Base-by-base conservation (phyloP, 2,888 invertebrate species). In the Agonum fuliginosum region DNA sequence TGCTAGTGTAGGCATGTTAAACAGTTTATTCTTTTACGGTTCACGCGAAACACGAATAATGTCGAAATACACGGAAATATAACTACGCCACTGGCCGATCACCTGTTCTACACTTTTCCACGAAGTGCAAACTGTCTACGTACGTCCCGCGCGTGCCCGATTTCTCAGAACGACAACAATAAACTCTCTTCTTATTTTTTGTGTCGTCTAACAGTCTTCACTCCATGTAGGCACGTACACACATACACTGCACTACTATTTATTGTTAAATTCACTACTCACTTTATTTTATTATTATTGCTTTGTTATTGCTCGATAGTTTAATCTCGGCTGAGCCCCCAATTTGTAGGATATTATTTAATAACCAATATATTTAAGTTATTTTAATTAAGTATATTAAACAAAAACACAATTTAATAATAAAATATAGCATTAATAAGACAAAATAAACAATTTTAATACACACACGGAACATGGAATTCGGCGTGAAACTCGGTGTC, bases 241-340 rank as follows among this genome's bases (percentile, higher is more conserved):
- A 54, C 24, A 12, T 30, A 30, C 30, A 30, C 4, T 30, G 24
- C 12, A 54, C 12, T 17, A 8, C 8, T 30, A 3, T 51, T 22
- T 51, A n/a, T 20, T 17, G 20, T 51, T 43, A 5, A 43, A 51
- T 17, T 19, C 20, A 51, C 51, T 51, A 43, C n/a, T 43, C 4
- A 10, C 51, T n/a, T 51, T 19, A 17, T n/a, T 20, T 3, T 20
- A 51, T 22, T 22, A 8, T 12, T 20, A 8, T 22, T 51, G 3
- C 6, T 22, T 10, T 8, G 4, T 20, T 12, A 20, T 12, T 6
- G 10, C 12, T 22, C n/a, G 27, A 8, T 51, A 10, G 27, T 27
- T 54, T 27, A 22, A 54, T 54, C 24, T 12, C 27, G 54, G 54
- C 2, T n/a, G 54, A 54, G 54, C 27, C 54, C 54, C 54, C 48